A percentile compares a stretch with the other conserved stretches of the same genome.
These are phyloP conservation scores for Bombylius discolor DNA, from an alignment of 2,888 invertebrate species.

Conservation along the genomic window DNA sequence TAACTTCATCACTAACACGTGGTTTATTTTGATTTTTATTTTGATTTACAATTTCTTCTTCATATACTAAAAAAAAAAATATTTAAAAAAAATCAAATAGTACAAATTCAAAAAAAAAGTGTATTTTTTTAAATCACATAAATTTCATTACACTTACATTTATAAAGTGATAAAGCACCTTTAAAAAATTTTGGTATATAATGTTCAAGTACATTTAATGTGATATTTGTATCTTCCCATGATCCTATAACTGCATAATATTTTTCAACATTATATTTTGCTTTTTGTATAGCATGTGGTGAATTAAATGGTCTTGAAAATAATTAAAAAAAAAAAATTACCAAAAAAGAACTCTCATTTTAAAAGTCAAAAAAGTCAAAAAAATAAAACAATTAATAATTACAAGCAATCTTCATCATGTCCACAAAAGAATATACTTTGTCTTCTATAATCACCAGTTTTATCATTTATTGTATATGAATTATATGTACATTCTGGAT, in stretches of 20 bases:
- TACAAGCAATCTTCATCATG: conserved; percentile 70
- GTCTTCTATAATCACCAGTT: conserved; percentile 69
- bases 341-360: background rate
- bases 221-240: conserved; percentile 74
- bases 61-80: conserved; percentile 21
- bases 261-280: conserved; percentile 70
- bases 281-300: conserved; percentile 62
- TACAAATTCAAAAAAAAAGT: background rate
- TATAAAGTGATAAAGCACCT: conserved; percentile 61
- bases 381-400: conserved; percentile 27
- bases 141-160: conserved; percentile 44
- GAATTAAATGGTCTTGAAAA: conserved; percentile 68
- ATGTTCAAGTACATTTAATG: conserved; percentile 65
- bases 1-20: conserved; percentile 66
- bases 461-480: conserved; percentile 64
- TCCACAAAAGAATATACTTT: conserved; percentile 79
- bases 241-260: conserved; percentile 81
- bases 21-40: conserved; percentile 78
- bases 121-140: background rate
- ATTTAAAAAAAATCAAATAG: background rate
- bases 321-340: background rate
- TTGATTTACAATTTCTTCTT: conserved; percentile 41
- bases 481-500: conserved; percentile 66
- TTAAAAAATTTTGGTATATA: conserved; percentile 72
- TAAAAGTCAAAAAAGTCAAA: conserved; percentile 1